A percentile compares a stretch with the other conserved stretches of the same genome.
Evolutionary conservation across 2,797 vertebrate species (phyloP).

Genomic region (Triplophysa yarkandensis): DNA sequence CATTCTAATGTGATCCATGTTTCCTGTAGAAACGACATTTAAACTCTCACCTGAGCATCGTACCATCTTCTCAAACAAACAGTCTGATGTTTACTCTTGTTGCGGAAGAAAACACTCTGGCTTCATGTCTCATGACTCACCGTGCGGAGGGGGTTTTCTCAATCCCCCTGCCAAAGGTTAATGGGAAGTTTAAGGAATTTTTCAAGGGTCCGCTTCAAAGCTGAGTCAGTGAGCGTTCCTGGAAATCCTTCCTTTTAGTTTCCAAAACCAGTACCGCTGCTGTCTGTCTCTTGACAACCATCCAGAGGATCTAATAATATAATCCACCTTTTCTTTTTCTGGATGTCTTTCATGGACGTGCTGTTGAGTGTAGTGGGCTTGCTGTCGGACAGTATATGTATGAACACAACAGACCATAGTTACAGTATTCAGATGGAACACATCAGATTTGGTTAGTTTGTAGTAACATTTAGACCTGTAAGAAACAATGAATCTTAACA

Average conservation of each 20-base stretch:
- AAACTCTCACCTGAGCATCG: constrained; percentile 24
- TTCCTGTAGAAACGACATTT: background rate
- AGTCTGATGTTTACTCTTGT: constrained; percentile 14
- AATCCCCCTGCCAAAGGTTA: constrained; percentile 30
- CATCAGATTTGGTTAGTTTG: background rate
- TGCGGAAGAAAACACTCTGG: constrained; percentile 11
- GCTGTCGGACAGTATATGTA: background rate
- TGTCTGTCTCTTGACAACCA: no score
- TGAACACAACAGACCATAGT: background rate
- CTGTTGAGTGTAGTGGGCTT: background rate
- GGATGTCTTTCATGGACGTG: background rate
- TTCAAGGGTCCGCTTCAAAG: constrained; percentile 9
- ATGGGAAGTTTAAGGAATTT: constrained; percentile 28
- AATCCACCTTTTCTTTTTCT: background rate
- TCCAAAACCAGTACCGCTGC: background rate
- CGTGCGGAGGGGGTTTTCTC: background rate
- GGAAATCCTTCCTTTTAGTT: constrained; percentile 18
- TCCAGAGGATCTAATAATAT: background rate
- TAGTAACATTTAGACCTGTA: background rate
- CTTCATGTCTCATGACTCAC: constrained; percentile 17
- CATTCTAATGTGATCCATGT: background rate
- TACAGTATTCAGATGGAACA: background rate
- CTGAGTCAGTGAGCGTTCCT: background rate
- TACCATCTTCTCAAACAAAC: background rate
- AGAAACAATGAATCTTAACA: background rate